Evolutionary conservation across 2,113 vertebrate genomes (phyloP).

Genomic region (Toxotes jaculatrix): DNA sequence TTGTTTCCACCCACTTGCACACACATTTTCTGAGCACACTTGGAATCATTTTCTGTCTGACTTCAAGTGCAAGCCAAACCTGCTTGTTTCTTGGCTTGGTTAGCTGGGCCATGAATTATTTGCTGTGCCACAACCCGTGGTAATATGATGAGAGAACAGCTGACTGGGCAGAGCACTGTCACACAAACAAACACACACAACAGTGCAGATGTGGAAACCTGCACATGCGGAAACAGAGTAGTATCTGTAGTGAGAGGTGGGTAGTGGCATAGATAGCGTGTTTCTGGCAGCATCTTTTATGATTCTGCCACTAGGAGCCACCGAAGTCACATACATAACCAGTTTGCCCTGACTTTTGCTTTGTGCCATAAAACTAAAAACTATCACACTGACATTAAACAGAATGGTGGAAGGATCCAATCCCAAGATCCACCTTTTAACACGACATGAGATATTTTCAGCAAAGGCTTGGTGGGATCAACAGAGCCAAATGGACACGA

Average conservation of each 20-base stretch:
- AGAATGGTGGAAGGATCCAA: too few species aligned
- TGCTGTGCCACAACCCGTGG: conserved; percentile 47
- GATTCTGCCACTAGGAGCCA: too few species aligned
- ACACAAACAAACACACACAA: background rate
- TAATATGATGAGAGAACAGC: conserved; percentile 63
- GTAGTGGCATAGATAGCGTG: too few species aligned
- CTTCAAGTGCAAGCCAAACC: conserved; percentile 43
- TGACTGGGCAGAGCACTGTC: conserved; percentile 41
- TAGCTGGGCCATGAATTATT: conserved; percentile 67
- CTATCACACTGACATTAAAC: too few species aligned
- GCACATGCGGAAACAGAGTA: background rate
- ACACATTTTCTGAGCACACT: conserved; percentile 2
- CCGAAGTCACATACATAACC: too few species aligned
- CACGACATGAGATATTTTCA: too few species aligned
- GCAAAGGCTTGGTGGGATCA: too few species aligned
- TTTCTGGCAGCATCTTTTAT: too few species aligned
- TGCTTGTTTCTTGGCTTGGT: conserved; percentile 52
- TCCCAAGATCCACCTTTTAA: too few species aligned
- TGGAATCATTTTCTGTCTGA: conserved; percentile 44
- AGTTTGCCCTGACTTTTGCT: too few species aligned
- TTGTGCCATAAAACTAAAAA: too few species aligned
- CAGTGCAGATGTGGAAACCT: background rate
- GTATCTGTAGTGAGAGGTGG: background rate
- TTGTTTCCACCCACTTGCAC: background rate
- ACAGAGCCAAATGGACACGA: too few species aligned